Conservation (phyloP, 1,140 invertebrate genomes). For the Doryteuthis pealeii region DNA sequence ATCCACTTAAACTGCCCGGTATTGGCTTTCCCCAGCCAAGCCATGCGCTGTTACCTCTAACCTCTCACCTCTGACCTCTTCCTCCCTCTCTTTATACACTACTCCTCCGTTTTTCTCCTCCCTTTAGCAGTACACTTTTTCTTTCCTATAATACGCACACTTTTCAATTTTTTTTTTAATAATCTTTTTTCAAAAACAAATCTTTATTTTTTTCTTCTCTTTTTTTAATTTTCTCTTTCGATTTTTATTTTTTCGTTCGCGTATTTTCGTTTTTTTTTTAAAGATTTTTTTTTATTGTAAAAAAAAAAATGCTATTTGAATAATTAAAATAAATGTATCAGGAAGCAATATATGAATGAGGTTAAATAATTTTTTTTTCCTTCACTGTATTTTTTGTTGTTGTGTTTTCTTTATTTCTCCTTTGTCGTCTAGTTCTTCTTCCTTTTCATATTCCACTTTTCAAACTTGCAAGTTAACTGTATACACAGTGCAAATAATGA, state of each 20-base stretch:
- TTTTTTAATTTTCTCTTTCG: background rate
- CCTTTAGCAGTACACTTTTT: background rate
- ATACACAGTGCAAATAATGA: too few species aligned
- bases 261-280: background rate
- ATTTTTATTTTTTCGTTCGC: background rate
- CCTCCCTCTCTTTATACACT: background rate
- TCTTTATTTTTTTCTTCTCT: background rate
- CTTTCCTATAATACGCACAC: background rate
- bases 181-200: background rate
- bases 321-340: too few species aligned
- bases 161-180: background rate
- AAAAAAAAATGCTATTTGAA: too few species aligned
- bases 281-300: too few species aligned
- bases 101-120: background rate
- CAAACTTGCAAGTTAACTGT: too few species aligned
- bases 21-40: background rate
- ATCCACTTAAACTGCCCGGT: conserved; percentile 10
- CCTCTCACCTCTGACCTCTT: background rate
- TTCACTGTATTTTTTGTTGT: too few species aligned
- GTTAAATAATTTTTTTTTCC: too few species aligned
- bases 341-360: too few species aligned
- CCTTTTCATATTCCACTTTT: too few species aligned
- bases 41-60: conserved; percentile 4
- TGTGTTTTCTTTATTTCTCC: too few species aligned
- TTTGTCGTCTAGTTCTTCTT: too few species aligned